Evolutionary conservation across 2,888 invertebrate genomes (phyloP).

Genomic region (Tiliacea citrago): DNA sequence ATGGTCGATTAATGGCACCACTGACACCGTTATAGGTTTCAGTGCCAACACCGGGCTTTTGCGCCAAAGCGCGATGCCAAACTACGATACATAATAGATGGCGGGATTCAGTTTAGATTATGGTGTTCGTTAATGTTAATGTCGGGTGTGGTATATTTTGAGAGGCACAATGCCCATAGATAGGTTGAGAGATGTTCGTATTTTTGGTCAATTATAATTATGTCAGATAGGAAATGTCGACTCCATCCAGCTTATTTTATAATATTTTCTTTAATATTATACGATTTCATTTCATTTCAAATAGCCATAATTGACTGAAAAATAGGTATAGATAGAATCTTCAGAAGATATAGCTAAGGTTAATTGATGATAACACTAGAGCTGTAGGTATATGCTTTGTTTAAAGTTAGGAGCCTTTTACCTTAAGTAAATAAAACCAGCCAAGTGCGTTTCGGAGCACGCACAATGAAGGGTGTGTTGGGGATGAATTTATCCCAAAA

Average conservation of each 20-base stretch:
- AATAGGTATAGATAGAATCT: not conserved
- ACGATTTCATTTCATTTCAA: too few relatives aligned
- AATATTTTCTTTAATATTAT: too few relatives aligned
- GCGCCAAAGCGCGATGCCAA: constrained; percentile 40
- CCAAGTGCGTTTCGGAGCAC: too few relatives aligned
- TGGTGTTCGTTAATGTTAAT: constrained; percentile 47
- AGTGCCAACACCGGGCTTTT: constrained; percentile 58
- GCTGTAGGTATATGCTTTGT: too few relatives aligned
- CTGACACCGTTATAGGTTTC: constrained; percentile 25
- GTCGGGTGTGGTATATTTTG: not conserved
- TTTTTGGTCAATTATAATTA: not conserved
- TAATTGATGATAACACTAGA: too few relatives aligned
- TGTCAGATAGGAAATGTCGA: too few relatives aligned
- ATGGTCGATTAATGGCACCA: constrained; percentile 52
- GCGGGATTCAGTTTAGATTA: constrained; percentile 51
- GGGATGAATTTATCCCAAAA: too few relatives aligned
- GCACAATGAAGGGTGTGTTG: too few relatives aligned
- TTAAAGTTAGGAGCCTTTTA: too few relatives aligned
- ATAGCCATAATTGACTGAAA: not conserved
- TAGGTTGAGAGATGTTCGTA: not conserved
- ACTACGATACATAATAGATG: constrained; percentile 41
- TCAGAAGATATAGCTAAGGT: too few relatives aligned
- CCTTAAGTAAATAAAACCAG: too few relatives aligned
- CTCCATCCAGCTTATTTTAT: too few relatives aligned
- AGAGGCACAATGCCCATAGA: not conserved